Conservation (phyloP, 2,797 vertebrate genomes). For the Oceanodroma leucorhoa region DNA sequence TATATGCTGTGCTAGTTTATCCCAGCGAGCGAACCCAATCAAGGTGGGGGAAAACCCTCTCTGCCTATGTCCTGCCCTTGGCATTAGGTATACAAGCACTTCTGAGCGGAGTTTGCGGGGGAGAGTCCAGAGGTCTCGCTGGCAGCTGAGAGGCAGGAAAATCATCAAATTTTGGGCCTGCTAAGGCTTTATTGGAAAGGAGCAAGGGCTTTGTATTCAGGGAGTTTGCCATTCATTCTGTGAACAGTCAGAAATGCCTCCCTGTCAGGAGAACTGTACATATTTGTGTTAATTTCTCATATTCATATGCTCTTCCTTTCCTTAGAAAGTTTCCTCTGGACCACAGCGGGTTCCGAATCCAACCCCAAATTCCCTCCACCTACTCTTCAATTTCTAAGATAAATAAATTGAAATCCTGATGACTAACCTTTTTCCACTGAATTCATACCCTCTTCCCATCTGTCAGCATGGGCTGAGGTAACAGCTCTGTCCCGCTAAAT, state of each 20-base stretch:
- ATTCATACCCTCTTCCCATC: background rate
- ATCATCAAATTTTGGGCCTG: background rate
- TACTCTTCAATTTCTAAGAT: background rate
- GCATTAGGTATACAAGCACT: background rate
- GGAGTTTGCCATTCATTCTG: background rate
- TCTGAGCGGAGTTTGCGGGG: fast-evolving
- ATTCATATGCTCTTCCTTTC: background rate
- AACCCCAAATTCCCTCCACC: background rate
- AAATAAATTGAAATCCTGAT: background rate
- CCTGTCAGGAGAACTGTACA: background rate
- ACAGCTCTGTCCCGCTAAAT: background rate
- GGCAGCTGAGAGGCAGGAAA: background rate
- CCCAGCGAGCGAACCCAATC: background rate
- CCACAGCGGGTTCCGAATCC: background rate
- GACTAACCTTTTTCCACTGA: background rate
- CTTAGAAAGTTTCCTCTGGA: background rate
- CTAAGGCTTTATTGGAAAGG: background rate
- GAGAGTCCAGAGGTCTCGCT: background rate
- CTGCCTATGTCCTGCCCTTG: background rate
- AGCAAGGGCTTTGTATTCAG: background rate
- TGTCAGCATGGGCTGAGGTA: background rate
- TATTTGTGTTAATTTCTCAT: background rate
- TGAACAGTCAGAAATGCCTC: background rate
- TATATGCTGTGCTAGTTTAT: background rate
- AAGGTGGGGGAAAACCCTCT: background rate